phyloP scores from a whole-genome alignment of 2,113 vertebrate genomes.

The Corythornis vintsioides region DNA sequence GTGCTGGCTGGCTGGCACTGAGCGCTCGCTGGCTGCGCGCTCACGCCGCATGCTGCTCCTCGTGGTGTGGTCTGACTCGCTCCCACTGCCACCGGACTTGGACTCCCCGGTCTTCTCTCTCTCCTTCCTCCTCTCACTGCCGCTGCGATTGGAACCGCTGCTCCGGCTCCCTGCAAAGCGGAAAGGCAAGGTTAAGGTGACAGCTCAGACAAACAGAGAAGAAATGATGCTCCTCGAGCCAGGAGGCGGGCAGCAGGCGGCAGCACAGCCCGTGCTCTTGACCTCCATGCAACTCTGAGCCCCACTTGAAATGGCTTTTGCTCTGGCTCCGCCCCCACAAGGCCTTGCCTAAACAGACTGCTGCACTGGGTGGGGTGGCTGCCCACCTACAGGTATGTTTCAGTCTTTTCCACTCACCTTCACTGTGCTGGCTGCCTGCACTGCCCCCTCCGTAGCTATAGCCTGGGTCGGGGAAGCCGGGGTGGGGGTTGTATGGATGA shows the following conservation, averaged over 20 bases:
- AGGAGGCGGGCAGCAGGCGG: not conserved
- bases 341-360: not conserved
- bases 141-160: constrained; percentile 89
- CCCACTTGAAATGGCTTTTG: not conserved
- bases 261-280: not conserved
- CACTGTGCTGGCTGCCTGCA: constrained; percentile 87
- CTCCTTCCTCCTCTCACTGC: constrained; percentile 81
- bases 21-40: constrained; percentile 81
- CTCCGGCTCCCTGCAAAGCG: constrained; percentile 84
- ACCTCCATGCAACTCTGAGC: not conserved
- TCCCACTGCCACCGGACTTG: constrained; percentile 87
- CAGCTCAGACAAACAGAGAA: not conserved
- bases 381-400: not conserved
- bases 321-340: not conserved
- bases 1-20: constrained; percentile 81
- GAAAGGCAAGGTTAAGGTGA: not conserved
- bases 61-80: constrained; percentile 83
- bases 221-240: not conserved
- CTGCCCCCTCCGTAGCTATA: constrained; percentile 83
- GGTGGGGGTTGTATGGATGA: constrained; percentile 89
- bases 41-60: constrained; percentile 80
- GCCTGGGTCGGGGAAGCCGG: constrained; percentile 82
- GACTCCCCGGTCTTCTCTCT: constrained; percentile 78
- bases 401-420: constrained; percentile 77
- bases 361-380: not conserved